Percentiles rank a stretch among this genome's conserved stretches.
These are phyloP conservation scores for Ricordea florida DNA, from an alignment of 92 coral and sea anemone species.

Conservation along the genomic window DNA sequence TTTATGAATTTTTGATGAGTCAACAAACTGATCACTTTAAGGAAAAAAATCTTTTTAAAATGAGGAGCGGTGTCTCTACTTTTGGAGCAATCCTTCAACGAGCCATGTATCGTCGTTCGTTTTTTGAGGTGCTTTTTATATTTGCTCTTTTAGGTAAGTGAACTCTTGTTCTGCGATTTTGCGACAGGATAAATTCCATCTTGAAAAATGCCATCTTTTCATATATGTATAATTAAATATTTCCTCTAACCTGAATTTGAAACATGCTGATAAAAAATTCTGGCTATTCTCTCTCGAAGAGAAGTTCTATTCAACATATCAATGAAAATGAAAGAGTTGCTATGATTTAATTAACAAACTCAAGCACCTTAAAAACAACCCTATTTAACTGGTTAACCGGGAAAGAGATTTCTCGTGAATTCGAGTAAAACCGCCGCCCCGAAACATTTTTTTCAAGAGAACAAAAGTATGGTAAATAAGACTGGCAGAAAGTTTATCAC, in stretches of 20 bases:
- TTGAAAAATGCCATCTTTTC: background rate
- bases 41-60: background rate
- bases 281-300: too few relatives aligned
- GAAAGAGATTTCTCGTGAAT: too few relatives aligned
- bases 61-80: background rate
- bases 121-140: background rate
- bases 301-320: too few relatives aligned
- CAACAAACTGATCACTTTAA: background rate
- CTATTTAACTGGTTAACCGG: too few relatives aligned
- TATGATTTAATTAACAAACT: too few relatives aligned
- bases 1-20: constrained; percentile 7
- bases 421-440: too few relatives aligned
- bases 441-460: too few relatives aligned
- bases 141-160: constrained; percentile 9
- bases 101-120: background rate
- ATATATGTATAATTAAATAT: background rate
- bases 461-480: too few relatives aligned
- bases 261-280: too few relatives aligned
- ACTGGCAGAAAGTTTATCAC: background rate
- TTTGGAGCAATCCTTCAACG: background rate
- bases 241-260: too few relatives aligned
- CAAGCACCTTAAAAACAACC: too few relatives aligned
- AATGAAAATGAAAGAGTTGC: too few relatives aligned
- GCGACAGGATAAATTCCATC: background rate
- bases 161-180: background rate